phyloP scores from a whole-genome alignment of 53 echinoderm and acorn worm species.

The Arbacia lixula region DNA sequence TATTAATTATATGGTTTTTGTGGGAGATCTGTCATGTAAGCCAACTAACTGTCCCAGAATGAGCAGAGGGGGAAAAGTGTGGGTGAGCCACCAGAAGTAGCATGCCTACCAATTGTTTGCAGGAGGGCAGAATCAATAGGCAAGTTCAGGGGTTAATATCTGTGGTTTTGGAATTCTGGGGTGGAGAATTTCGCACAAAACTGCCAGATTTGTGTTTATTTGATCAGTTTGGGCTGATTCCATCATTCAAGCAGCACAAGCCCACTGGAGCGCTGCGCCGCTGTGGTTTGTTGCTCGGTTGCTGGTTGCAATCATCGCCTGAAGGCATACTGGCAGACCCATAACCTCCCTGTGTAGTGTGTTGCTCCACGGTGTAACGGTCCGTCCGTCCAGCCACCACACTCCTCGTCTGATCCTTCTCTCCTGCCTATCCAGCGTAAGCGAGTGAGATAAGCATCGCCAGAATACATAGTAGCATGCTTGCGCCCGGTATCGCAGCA shows the following conservation, averaged over 20 bases:
- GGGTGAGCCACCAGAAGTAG: no score
- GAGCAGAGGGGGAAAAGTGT: no score
- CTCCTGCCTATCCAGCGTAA: not conserved
- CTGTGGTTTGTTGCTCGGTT: no score
- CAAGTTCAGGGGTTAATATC: slow-evolving; percentile 37
- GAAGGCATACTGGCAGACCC: not conserved
- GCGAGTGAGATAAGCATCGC: slow-evolving; percentile 32
- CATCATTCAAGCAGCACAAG: no score
- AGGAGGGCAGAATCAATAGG: not conserved
- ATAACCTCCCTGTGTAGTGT: not conserved
- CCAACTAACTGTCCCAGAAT: no score
- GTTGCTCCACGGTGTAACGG: no score
- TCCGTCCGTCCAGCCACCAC: no score
- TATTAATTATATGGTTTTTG: no score
- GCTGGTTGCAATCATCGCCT: no score
- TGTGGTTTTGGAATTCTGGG: slow-evolving; percentile 19
- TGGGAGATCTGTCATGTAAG: no score
- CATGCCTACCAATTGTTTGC: not conserved
- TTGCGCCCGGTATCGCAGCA: slow-evolving; percentile 3
- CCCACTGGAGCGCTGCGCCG: no score
- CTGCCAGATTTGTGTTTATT: not conserved
- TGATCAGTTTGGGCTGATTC: not conserved
- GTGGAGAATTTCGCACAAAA: not conserved
- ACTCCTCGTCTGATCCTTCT: no score
- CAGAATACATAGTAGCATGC: slow-evolving; percentile 26